A percentile compares a stretch with the other conserved stretches of the same genome.
phyloP scores from a whole-genome alignment of 2,113 vertebrate species.

The Boulengeromyrus knoepffleri region DNA sequence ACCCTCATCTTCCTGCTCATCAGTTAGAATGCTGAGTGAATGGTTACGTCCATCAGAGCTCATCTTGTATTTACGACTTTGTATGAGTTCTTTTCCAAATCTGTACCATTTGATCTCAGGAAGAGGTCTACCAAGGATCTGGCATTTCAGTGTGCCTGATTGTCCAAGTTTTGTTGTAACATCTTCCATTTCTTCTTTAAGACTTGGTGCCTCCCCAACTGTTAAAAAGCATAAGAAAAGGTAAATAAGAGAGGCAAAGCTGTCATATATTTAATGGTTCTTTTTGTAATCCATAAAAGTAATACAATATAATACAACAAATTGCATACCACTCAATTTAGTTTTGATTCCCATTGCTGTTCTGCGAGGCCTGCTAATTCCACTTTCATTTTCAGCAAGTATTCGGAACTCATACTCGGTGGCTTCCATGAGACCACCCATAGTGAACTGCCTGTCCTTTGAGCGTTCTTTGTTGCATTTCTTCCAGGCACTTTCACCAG shows the following conservation, averaged over 20 bases:
- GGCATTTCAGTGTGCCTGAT: slow-evolving; percentile 79
- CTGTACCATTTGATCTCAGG: slow-evolving; percentile 97
- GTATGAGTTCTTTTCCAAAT: slow-evolving; percentile 88
- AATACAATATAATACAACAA: not conserved
- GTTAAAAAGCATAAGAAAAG: slow-evolving; percentile 27
- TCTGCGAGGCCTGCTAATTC: slow-evolving; percentile 86
- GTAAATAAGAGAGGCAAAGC: not conserved
- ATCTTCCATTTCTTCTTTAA: slow-evolving; percentile 83
- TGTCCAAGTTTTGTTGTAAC: slow-evolving; percentile 86
- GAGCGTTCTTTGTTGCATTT: slow-evolving; percentile 90
- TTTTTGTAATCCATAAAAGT: not conserved
- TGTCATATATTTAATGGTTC: not conserved
- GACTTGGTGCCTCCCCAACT: slow-evolving; percentile 88
- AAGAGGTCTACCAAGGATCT: slow-evolving; percentile 89
- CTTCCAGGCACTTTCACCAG: slow-evolving; percentile 93
- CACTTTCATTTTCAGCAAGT: slow-evolving; percentile 89
- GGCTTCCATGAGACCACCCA: slow-evolving; percentile 89
- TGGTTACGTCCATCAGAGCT: slow-evolving; percentile 95
- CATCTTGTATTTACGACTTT: slow-evolving; percentile 98
- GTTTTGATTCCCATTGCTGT: slow-evolving; percentile 93
- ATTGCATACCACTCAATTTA: slow-evolving; percentile 85
- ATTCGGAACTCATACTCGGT: slow-evolving; percentile 96
- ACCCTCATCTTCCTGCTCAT: slow-evolving; percentile 97
- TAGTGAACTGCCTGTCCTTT: slow-evolving; percentile 90
- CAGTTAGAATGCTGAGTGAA: slow-evolving; percentile 80